phyloP scores from a whole-genome alignment of 2,888 invertebrate species.

The Tenthredo amoena region DNA sequence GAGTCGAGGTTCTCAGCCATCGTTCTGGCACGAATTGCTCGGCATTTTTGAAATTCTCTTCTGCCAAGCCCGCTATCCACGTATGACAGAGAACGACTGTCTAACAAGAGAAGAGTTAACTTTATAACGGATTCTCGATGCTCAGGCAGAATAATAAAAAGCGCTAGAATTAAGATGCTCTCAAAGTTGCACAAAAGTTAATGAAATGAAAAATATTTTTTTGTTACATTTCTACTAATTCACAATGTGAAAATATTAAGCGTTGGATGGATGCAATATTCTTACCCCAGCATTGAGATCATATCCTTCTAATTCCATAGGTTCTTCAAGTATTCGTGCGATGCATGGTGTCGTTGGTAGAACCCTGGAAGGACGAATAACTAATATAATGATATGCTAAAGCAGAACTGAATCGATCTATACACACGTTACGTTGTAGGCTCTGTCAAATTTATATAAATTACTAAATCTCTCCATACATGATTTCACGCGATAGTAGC shows the following conservation, averaged over 20 bases:
- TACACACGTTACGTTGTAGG: neutral
- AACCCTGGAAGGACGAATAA: conserved; percentile 74
- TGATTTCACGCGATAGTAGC: neutral
- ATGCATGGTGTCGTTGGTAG: conserved; percentile 90
- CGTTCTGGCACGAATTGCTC: conserved; percentile 87
- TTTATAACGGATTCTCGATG: conserved; percentile 17
- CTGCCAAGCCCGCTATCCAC: conserved; percentile 88
- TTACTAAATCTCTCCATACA: neutral
- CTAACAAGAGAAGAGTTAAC: conserved; percentile 76
- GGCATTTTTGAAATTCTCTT: conserved; percentile 87
- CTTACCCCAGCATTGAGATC: conserved; percentile 86
- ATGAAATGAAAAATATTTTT: neutral
- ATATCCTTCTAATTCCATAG: conserved; percentile 86
- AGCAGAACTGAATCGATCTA: neutral
- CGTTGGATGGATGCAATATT: conserved; percentile 56
- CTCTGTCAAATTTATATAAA: neutral
- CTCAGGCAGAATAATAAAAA: neutral
- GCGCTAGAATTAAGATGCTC: neutral
- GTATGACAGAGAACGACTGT: conserved; percentile 90
- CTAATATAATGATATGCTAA: neutral
- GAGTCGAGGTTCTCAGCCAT: conserved; percentile 82
- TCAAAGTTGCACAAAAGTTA: neutral
- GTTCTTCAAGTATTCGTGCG: conserved; percentile 87
- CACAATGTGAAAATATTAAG: neutral
- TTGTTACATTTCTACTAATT: neutral